Conservation (phyloP, 2,113 vertebrate species). For the Oenanthe oenanthe region DNA sequence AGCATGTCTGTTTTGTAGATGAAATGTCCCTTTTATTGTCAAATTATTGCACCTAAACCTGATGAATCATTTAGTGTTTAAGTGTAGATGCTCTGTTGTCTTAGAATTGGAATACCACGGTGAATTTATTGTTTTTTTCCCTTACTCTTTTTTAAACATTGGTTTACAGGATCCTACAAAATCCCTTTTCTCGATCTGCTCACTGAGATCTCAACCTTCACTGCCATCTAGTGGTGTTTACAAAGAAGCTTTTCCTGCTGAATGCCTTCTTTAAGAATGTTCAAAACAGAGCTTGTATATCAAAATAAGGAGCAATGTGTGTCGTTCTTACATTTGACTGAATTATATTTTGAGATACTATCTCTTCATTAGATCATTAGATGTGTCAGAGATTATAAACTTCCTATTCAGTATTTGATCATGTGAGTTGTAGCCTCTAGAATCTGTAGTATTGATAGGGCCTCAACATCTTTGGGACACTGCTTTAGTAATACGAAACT, state of each 20-base stretch:
- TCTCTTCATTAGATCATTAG: background rate
- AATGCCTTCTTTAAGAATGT: background rate
- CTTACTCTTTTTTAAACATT: background rate
- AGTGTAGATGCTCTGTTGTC: background rate
- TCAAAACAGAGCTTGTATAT: background rate
- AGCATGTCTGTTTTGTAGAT: background rate
- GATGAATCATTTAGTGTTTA: background rate
- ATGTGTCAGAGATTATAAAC: background rate
- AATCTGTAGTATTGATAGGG: background rate
- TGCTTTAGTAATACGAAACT: background rate
- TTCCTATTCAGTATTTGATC: background rate
- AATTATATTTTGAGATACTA: background rate
- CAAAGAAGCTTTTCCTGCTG: background rate
- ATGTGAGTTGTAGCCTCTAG: background rate
- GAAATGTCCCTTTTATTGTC: background rate
- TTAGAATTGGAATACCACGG: background rate
- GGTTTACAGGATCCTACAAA: background rate
- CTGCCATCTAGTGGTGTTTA: constrained; percentile 32
- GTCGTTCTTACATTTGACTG: background rate
- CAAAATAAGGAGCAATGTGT: background rate
- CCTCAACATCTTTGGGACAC: background rate
- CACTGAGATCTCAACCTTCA: background rate
- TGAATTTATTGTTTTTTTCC: background rate
- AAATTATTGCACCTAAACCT: background rate
- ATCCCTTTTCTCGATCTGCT: accelerated